Percentiles rank a stretch among this genome's conserved stretches.
Evolutionary conservation across 2,113 vertebrate species (phyloP).

Genomic region (Scomber colias): DNA sequence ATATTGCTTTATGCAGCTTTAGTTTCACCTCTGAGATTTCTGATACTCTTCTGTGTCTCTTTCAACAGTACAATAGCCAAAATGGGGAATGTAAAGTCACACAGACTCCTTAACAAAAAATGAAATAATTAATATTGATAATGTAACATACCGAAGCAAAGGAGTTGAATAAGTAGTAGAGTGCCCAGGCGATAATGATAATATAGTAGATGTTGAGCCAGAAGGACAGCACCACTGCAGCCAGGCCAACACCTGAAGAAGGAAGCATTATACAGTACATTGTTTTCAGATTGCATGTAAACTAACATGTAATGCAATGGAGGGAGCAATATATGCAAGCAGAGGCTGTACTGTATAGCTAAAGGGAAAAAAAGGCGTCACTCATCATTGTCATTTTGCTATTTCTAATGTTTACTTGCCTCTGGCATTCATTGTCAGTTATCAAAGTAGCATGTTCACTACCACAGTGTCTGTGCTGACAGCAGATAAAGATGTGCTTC

Average conservation of each 20-base stretch:
- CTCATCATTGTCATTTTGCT: background rate
- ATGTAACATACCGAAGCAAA: conserved; percentile 84
- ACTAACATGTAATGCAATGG: background rate
- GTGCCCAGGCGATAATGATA: conserved; percentile 93
- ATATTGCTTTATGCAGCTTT: no score
- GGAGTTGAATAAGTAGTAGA: conserved; percentile 93
- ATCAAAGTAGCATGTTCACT: conserved; percentile 8
- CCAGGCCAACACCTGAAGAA: conserved; percentile 89
- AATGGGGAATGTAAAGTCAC: no score
- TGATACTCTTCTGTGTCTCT: no score
- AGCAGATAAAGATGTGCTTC: conserved; percentile 31
- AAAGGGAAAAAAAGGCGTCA: background rate
- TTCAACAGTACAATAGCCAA: no score
- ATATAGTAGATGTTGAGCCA: conserved; percentile 96
- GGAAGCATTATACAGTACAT: background rate
- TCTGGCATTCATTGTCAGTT: conserved; percentile 24
- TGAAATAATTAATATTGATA: background rate
- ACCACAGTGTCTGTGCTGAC: conserved; percentile 30
- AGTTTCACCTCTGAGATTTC: no score
- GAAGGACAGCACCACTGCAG: conserved; percentile 91
- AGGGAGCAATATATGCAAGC: background rate
- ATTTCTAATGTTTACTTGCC: conserved; percentile 22
- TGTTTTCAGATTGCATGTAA: background rate
- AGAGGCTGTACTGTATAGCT: background rate
- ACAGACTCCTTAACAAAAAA: no score